A percentile compares a stretch with the other conserved stretches of the same genome.
phyloP scores from a whole-genome alignment of 2,797 vertebrate species.

The Arctocebus calabarensis region DNA sequence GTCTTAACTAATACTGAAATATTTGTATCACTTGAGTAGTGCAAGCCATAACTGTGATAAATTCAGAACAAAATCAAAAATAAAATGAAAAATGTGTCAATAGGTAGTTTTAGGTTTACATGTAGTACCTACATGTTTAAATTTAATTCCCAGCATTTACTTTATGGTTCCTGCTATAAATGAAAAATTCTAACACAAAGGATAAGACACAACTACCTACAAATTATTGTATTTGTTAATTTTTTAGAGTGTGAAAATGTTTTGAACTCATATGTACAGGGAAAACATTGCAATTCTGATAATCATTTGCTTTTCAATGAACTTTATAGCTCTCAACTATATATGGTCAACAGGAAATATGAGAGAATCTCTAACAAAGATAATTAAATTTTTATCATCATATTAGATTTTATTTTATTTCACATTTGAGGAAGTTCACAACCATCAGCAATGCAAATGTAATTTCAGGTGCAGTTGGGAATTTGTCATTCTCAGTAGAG shows the following conservation, averaged over 20 bases:
- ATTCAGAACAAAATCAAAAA: slow-evolving; percentile 4
- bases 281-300: slow-evolving; percentile 82
- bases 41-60: slow-evolving; percentile 67
- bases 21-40: slow-evolving; percentile 65
- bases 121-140: slow-evolving; percentile 51
- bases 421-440: slow-evolving; percentile 98
- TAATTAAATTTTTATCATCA: slow-evolving; percentile 90
- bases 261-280: slow-evolving; percentile 80
- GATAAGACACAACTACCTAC: slow-evolving; percentile 83
- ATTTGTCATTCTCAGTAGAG: slow-evolving; percentile 96
- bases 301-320: slow-evolving; percentile 79
- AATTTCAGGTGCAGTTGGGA: slow-evolving; percentile 96
- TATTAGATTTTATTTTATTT: slow-evolving; percentile 91
- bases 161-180: slow-evolving; percentile 49
- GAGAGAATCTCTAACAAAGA: slow-evolving; percentile 88
- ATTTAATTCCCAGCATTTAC: slow-evolving; percentile 71
- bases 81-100: slow-evolving; percentile 37
- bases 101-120: slow-evolving; percentile 47
- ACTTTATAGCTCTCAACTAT: slow-evolving; percentile 83
- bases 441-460: slow-evolving; percentile 97
- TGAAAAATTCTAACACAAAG: slow-evolving; percentile 79
- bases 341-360: slow-evolving; percentile 87
- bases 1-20: slow-evolving; percentile 33
- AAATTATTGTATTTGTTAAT: slow-evolving; percentile 85
- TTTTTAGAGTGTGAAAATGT: slow-evolving; percentile 83